phyloP scores from a whole-genome alignment of 1,140 invertebrate genomes.

The Drosophila littoralis region DNA sequence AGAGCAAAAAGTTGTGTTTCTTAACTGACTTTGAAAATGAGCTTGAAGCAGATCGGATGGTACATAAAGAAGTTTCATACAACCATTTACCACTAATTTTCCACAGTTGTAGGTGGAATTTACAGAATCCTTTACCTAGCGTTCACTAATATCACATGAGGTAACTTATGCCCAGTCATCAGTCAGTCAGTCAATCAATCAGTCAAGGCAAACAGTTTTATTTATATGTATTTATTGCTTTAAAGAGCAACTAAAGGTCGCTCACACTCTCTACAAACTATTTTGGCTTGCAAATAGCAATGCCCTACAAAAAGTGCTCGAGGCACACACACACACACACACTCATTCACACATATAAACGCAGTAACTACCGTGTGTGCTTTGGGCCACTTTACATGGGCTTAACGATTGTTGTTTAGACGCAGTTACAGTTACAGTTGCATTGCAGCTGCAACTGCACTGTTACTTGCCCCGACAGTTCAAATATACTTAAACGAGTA shows the following conservation, averaged over 20 bases:
- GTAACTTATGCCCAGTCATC: neutral
- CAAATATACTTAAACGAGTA: conserved; percentile 35
- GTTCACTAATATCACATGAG: too few relatives aligned
- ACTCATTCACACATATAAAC: conserved; percentile 3
- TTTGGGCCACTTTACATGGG: conserved; percentile 68
- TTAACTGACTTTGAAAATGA: too few relatives aligned
- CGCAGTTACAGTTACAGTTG: conserved; percentile 72
- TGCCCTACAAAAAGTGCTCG: conserved; percentile 35
- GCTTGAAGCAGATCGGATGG: too few relatives aligned
- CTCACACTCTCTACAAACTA: neutral
- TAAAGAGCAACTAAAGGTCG: neutral
- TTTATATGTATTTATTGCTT: neutral
- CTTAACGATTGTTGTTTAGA: conserved; percentile 77
- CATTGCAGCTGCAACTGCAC: conserved; percentile 46
- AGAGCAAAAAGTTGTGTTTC: too few relatives aligned
- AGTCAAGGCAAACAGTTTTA: too few relatives aligned
- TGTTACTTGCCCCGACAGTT: conserved; percentile 24
- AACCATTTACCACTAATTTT: too few relatives aligned
- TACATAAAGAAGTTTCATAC: too few relatives aligned
- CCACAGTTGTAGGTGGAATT: too few relatives aligned
- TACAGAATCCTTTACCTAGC: too few relatives aligned
- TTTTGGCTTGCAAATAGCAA: conserved; percentile 15
- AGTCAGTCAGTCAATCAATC: neutral
- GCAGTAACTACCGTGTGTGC: conserved; percentile 34
- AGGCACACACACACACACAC: conserved; percentile 11